Conservation (phyloP, 2,797 vertebrate species). For the Bufotes viridis region DNA sequence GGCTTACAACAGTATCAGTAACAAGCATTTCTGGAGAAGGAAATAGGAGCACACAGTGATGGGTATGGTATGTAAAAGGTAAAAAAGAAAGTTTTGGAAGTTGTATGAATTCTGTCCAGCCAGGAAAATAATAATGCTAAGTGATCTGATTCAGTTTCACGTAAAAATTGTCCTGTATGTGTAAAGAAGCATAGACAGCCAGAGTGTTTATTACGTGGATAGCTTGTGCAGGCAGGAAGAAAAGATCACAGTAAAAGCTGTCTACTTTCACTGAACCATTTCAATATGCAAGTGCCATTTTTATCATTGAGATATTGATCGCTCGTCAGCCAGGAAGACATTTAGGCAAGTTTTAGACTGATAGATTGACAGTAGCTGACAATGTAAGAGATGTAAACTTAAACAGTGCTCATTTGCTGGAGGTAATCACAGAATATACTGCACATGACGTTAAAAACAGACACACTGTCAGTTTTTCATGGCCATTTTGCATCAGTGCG, state of each 20-base stretch:
- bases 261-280: neutral
- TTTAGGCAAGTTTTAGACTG: conserved; percentile 27
- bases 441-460: too few species aligned
- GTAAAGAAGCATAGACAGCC: neutral
- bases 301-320: conserved; percentile 45
- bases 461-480: too few species aligned
- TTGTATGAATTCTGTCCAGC: neutral
- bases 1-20: too few species aligned
- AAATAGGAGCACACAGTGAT: too few species aligned
- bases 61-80: too few species aligned
- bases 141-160: neutral
- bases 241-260: conserved; percentile 1
- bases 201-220: neutral
- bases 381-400: conserved; percentile 35
- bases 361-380: conserved; percentile 21
- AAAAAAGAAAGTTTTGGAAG: too few species aligned
- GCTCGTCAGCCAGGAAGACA: conserved; percentile 34
- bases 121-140: neutral
- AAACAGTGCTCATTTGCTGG: conserved; percentile 28
- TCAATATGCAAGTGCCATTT: conserved; percentile 17
- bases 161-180: neutral
- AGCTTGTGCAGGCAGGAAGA: neutral
- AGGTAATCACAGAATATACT: conserved; percentile 24
- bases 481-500: too few species aligned
- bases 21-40: too few species aligned